These are phyloP conservation scores for Ptychobarbus kaznakovi DNA, from an alignment of 2,797 vertebrate species.

Conservation along the genomic window DNA sequence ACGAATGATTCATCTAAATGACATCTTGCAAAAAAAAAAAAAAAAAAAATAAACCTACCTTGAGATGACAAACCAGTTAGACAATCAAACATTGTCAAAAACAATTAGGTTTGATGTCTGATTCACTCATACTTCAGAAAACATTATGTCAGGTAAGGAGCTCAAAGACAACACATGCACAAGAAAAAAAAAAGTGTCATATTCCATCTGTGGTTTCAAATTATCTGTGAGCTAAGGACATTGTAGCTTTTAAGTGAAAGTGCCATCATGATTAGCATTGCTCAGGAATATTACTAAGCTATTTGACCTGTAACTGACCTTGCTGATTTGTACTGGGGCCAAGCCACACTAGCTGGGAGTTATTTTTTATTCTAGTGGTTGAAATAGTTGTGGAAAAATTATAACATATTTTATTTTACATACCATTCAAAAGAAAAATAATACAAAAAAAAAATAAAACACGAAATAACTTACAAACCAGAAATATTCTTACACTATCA, in stretches of 20 bases:
- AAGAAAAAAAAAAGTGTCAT: neutral
- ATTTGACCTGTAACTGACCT: neutral
- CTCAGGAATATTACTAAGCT: neutral
- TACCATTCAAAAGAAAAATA: no score
- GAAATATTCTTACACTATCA: no score
- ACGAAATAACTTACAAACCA: no score
- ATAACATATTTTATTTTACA: no score
- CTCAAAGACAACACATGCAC: neutral
- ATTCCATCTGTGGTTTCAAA: conserved; percentile 22
- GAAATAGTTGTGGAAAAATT: no score
- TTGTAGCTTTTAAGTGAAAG: no score
- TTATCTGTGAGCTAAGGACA: neutral
- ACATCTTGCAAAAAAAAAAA: conserved; percentile 14
- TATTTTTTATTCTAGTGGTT: no score
- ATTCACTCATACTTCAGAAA: conserved; percentile 25
- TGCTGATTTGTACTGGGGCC: no score
- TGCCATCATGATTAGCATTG: neutral
- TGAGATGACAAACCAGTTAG: conserved; percentile 33
- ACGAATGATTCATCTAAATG: conserved; percentile 31
- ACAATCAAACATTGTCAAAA: conserved; percentile 27
- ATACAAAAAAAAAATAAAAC: no score
- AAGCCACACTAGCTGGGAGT: no score
- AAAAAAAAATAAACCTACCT: no score
- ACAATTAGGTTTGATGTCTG: conserved; percentile 19
- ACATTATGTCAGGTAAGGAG: conserved; percentile 22